phyloP scores from a whole-genome alignment of 2,797 vertebrate species.

The Psittacula derbiana region DNA sequence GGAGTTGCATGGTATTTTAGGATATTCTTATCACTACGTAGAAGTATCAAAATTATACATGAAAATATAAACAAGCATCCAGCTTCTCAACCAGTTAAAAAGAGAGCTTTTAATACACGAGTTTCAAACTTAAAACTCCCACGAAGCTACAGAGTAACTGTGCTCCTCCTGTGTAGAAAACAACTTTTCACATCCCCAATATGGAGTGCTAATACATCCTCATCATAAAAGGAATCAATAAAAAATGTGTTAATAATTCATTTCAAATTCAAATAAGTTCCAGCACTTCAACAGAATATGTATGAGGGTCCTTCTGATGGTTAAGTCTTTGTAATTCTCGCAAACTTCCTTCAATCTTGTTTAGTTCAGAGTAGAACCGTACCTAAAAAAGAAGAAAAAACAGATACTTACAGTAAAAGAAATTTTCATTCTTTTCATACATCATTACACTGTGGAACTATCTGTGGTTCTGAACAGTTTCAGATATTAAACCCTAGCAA shows the following conservation, averaged over 20 bases:
- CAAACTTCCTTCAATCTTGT: constrained; percentile 92
- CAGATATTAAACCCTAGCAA: not conserved
- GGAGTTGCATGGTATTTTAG: not conserved
- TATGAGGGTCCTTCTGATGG: constrained; percentile 74
- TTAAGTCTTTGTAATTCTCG: constrained; percentile 81
- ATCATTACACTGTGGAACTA: not conserved
- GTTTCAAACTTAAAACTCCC: constrained; percentile 5
- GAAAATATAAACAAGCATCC: not conserved
- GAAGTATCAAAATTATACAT: not conserved
- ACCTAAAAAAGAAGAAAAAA: constrained; percentile 74
- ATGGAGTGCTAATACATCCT: constrained; percentile 52
- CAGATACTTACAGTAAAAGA: not conserved
- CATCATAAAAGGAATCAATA: constrained; percentile 53
- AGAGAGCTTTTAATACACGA: constrained; percentile 33
- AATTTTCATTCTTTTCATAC: not conserved
- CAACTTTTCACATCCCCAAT: constrained; percentile 36
- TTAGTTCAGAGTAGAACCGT: constrained; percentile 88
- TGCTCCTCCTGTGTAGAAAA: constrained; percentile 29
- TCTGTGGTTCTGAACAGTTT: not conserved
- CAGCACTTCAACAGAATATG: constrained; percentile 93
- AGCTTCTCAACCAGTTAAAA: not conserved
- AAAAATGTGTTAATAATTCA: constrained; percentile 36
- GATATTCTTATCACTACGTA: not conserved
- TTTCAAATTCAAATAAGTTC: constrained; percentile 83
- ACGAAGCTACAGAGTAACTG: constrained; percentile 29